Evolutionary conservation across 2,797 vertebrate species (phyloP), one percentile per base, ranked within the genome.

Genomic region (Gila robusta): DNA sequence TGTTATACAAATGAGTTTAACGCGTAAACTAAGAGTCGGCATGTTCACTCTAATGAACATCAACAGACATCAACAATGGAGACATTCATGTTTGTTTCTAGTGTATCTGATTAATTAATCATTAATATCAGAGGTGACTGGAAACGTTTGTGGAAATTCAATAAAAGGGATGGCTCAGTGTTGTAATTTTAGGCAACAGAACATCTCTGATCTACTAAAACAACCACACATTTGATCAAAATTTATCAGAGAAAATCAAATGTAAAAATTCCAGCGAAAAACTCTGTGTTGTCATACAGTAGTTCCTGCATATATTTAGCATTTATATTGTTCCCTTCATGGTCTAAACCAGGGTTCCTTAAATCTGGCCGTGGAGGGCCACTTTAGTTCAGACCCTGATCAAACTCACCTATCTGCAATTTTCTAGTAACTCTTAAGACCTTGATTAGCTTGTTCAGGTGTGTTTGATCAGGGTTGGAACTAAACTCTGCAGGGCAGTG

Each of bases 311-410:
- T 35, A 35, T 83, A 88, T 80, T 56, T 26, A 47, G 64, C 37
- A 72, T 78, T 85, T 91, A 78, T 83, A 88, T 83, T 74, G 87
- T 88, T 64, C 44, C 69, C 44, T 8, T 23, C 66, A 85, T 76
- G 47, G 59, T 54, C 90, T 91, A 89, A 87, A 49, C 44, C 44
- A 44, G 44, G 47, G 47, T 16, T 49, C 47, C 14, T 49, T 49
- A 49, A 16, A 49, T 41, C 47, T 47, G 12, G 4, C 12, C 12
- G 12, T 47, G 12, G 44, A 47, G 44, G 44, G 44, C 44, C 12
- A 14, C 44, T 49, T 49, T 49, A 49, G 47, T 16, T 49, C 47
- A 49, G 47, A 49, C 4, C 14, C 47, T 16, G 14, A 49, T 49
- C 4, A 16, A 49, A 49, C 47, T 49, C 14, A 49, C 5, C 11